Evolutionary conservation across 1,140 invertebrate species (phyloP).

Genomic region (Drosophila azteca): DNA sequence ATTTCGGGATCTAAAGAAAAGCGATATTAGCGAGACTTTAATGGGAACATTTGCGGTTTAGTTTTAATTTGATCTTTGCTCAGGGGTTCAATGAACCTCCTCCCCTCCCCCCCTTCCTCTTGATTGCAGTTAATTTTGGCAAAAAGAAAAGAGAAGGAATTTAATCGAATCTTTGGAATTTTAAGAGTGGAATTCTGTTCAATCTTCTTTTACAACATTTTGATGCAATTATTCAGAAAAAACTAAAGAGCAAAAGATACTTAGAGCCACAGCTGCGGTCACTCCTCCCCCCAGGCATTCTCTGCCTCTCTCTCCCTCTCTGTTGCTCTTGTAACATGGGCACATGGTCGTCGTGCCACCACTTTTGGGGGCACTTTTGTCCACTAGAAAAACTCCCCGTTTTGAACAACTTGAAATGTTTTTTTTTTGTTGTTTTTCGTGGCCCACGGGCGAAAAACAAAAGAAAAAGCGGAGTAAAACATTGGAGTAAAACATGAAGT

Average conservation of each 20-base stretch:
- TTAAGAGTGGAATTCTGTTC: too few relatives aligned
- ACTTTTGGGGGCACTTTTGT: constrained; percentile 40
- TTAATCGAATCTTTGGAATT: background rate
- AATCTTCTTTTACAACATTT: too few relatives aligned
- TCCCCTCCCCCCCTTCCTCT: too few relatives aligned
- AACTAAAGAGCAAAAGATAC: too few relatives aligned
- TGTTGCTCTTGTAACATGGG: background rate
- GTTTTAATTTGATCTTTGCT: constrained; percentile 21
- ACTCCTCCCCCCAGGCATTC: too few relatives aligned
- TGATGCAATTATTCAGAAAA: too few relatives aligned
- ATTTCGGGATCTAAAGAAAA: constrained; percentile 32
- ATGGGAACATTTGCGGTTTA: constrained; percentile 34
- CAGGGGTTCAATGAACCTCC: constrained; percentile 46
- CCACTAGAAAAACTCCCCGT: constrained; percentile 33
- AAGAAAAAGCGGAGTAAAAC: constrained; percentile 18
- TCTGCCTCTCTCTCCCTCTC: too few relatives aligned
- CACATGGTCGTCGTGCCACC: constrained; percentile 28
- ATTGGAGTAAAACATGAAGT: constrained; percentile 21
- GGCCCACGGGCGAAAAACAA: constrained; percentile 30
- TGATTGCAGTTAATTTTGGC: constrained; percentile 29
- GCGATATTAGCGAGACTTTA: constrained; percentile 46
- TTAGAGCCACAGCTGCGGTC: too few relatives aligned
- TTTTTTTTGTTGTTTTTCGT: constrained; percentile 24
- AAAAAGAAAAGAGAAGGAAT: background rate
- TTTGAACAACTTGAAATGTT: constrained; percentile 40